phyloP scores from a whole-genome alignment of 2,113 vertebrate genomes.

The Ciconia stormi region DNA sequence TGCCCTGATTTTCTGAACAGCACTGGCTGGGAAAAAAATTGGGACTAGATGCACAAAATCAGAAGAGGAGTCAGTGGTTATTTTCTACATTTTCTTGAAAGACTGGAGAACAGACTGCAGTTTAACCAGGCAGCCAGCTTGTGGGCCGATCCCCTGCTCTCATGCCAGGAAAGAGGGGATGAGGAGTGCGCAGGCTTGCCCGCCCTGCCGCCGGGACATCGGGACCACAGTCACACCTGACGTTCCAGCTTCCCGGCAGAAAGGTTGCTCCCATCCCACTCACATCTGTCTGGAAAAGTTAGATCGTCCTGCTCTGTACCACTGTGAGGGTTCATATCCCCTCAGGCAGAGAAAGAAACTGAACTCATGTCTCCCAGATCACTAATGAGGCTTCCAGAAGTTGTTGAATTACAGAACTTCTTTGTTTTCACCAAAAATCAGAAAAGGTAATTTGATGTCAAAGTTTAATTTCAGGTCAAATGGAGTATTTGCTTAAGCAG shows the following conservation, averaged over 20 bases:
- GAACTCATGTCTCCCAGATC: not conserved
- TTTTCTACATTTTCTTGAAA: not conserved
- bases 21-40: not conserved
- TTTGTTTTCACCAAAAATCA: not conserved
- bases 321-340: not conserved
- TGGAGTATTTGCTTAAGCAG: not conserved
- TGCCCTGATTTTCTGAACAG: not conserved
- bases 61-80: not conserved
- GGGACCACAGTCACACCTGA: not conserved
- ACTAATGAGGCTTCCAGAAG: not conserved
- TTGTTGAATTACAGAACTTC: not conserved
- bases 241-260: not conserved
- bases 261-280: not conserved
- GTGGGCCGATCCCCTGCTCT: no score
- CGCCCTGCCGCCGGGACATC: accelerated
- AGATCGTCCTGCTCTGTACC: not conserved
- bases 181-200: not conserved
- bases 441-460: not conserved
- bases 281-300: not conserved
- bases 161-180: not conserved
- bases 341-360: not conserved
- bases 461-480: not conserved
- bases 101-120: not conserved
- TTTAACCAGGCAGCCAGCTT: not conserved
- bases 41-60: not conserved